Base-by-base conservation (phyloP, 1,140 invertebrate species). In the Micrasema longulum region DNA sequence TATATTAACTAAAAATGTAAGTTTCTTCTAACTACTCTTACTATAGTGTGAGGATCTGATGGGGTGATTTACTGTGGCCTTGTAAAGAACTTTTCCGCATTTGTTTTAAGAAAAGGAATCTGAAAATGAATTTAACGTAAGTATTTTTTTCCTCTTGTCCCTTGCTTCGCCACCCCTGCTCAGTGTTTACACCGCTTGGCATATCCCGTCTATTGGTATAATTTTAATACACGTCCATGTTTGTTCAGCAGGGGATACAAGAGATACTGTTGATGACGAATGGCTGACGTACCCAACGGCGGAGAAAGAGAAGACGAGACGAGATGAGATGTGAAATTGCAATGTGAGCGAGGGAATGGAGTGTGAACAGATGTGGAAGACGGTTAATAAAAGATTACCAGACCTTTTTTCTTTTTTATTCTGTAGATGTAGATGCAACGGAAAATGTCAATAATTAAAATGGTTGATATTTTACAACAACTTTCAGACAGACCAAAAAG, bases 201-300 rank as follows among this genome's bases (percentile, higher is more conserved):
- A 55, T 72, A 72, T 60, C 63, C 50, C 64, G 63, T 67, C 36
- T 72, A 63, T 66, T 72, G 64, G 70, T 57, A 57, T 67, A 66
- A 66, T 72, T 72, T 72, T 72, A 72, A 72, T 72, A 72, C 66
- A 72, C 70, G 63, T 72, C 62, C 70, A 22, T 72, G 70, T 72
- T 72, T 66, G 63, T 72, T 63, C 52, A 72, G 65, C 63, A 60
- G 70, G 64, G 65, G 43, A 52, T 63, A 72, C 65, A 57, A 20
- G 70, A 60, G 55, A 60, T 26, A 50, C 47, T 43, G 26, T 14
- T 35, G 69, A 66, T 72, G 70, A 72, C 70, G 70, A 72, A 72
- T 67, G 70, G 38, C 50, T 67, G 70, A 72, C 41, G 70, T 67
- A 18, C 62, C 9, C 7, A 0, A 31, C 2, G 16, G 18, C 16